phyloP scores from a whole-genome alignment of 2,113 vertebrate species.

The Tetrax tetrax region DNA sequence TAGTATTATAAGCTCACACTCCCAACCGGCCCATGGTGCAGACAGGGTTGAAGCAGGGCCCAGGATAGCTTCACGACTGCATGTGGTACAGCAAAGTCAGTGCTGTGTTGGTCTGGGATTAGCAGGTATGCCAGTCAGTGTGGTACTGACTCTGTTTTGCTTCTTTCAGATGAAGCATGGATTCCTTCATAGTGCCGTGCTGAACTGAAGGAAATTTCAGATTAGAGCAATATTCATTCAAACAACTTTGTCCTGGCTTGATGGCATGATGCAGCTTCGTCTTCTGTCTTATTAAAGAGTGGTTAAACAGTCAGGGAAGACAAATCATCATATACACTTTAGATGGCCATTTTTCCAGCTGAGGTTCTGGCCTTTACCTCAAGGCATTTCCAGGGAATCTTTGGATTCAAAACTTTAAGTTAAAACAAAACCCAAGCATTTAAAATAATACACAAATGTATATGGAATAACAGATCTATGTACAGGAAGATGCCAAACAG shows the following conservation, averaged over 20 bases:
- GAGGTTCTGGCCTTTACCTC: not conserved
- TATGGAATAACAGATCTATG: not conserved
- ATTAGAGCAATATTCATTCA: not conserved
- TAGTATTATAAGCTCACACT: not conserved
- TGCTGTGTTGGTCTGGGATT: not conserved
- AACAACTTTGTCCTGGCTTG: not conserved
- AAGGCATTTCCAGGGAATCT: not conserved
- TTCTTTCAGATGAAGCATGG: not conserved
- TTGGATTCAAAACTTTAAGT: not conserved
- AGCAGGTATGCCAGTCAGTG: not conserved
- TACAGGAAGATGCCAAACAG: not conserved
- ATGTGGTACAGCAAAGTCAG: not conserved
- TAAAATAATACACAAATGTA: not conserved
- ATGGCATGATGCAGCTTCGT: not conserved
- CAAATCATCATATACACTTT: not conserved
- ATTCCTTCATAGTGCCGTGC: not conserved
- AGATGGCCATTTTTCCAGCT: not conserved
- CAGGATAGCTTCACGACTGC: not conserved
- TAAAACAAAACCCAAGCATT: not conserved
- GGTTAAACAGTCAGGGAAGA: not conserved
- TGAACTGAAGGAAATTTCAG: not conserved
- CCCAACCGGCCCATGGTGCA: fast-evolving
- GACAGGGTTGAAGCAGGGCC: not conserved
- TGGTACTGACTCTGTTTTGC: not conserved
- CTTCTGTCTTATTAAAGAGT: not conserved